Evolutionary conservation across 2,888 invertebrate genomes (phyloP).

Genomic region (Rhodophaea formosa): DNA sequence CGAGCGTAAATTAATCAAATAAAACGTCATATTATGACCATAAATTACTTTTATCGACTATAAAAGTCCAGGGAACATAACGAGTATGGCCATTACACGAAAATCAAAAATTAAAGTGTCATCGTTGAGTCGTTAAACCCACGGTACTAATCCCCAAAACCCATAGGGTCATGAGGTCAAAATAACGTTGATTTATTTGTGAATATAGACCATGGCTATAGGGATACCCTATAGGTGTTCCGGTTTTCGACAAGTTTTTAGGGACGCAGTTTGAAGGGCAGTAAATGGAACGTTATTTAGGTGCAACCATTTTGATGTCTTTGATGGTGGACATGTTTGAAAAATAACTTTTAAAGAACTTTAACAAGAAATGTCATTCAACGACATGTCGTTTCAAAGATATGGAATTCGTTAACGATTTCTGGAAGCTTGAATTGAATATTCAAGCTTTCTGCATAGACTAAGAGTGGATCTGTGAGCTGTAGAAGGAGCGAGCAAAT

Average conservation of each 20-base stretch:
- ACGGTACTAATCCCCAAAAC: slow-evolving; percentile 28
- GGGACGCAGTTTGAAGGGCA: neutral
- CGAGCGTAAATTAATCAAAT: slow-evolving; percentile 12
- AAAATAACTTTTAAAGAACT: too few relatives aligned
- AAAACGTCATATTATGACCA: neutral
- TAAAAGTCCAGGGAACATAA: slow-evolving; percentile 11
- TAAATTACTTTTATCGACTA: slow-evolving; percentile 13
- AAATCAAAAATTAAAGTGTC: slow-evolving; percentile 28
- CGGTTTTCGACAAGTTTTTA: slow-evolving; percentile 14
- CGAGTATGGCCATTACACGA: slow-evolving; percentile 10
- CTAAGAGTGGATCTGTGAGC: too few relatives aligned
- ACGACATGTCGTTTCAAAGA: too few relatives aligned
- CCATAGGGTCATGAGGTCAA: slow-evolving; percentile 37
- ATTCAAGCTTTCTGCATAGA: too few relatives aligned
- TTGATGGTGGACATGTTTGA: neutral
- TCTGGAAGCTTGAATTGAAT: too few relatives aligned
- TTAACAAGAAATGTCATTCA: too few relatives aligned
- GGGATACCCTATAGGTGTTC: neutral
- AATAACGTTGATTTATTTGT: slow-evolving; percentile 38
- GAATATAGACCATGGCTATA: slow-evolving; percentile 4
- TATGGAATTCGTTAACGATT: too few relatives aligned
- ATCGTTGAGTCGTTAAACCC: slow-evolving; percentile 31
- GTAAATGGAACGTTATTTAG: slow-evolving; percentile 3
- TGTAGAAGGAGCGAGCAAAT: too few relatives aligned
- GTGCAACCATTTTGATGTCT: neutral